Evolutionary conservation across 2,888 invertebrate genomes (phyloP).

Genomic region (Baccha elongata): DNA sequence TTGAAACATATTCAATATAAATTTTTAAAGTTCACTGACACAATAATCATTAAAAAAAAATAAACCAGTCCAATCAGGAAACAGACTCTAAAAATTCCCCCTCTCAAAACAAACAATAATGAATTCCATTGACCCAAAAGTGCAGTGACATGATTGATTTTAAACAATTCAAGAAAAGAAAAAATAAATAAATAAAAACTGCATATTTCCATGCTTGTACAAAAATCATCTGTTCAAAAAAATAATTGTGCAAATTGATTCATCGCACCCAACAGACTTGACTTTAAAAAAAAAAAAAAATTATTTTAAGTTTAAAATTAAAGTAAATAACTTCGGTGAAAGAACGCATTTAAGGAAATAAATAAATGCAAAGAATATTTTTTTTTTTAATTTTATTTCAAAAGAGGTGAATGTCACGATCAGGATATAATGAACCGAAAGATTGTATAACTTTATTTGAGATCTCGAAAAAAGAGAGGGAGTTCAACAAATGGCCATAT

Average conservation of each 20-base stretch:
- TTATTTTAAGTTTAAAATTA: conserved; percentile 54
- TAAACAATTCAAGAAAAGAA: conserved; percentile 15
- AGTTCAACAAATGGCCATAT: conserved; percentile 16
- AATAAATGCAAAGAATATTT: conserved; percentile 18
- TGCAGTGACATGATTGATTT: conserved; percentile 72
- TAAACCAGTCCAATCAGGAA: conserved; percentile 59
- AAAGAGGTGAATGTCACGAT: conserved; percentile 72
- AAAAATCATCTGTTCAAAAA: conserved; percentile 26
- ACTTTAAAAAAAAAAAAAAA: not conserved
- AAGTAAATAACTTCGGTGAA: conserved; percentile 41
- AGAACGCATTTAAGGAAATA: conserved; percentile 59
- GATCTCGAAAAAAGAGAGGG: conserved; percentile 9
- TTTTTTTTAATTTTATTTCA: conserved; percentile 3
- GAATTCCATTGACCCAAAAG: conserved; percentile 72
- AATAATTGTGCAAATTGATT: conserved; percentile 39
- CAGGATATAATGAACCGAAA: conserved; percentile 69
- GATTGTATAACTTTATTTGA: conserved; percentile 53
- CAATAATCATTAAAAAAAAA: conserved; percentile 11
- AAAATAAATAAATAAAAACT: conserved; percentile 14
- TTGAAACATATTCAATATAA: not conserved
- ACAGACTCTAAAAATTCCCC: conserved; percentile 30
- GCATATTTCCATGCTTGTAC: conserved; percentile 8
- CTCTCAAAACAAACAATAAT: conserved; percentile 50
- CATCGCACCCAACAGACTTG: not conserved
- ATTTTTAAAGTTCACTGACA: conserved; percentile 40